Conservation (phyloP, 2,113 vertebrate species). For the Bos taurus region DNA sequence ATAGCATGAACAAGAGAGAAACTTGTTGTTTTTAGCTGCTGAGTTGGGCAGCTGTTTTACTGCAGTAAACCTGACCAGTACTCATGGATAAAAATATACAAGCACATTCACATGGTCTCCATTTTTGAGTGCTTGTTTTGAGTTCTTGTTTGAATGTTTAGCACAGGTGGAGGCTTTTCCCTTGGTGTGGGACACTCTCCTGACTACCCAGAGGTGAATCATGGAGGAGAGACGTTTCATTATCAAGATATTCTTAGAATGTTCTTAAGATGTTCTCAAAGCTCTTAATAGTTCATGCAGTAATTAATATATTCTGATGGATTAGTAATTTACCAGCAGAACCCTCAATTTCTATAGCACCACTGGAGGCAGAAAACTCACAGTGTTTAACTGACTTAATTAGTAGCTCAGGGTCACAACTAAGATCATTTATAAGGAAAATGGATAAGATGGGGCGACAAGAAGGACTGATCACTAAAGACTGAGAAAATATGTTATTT, state of each 20-base stretch:
- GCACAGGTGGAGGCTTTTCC: background rate
- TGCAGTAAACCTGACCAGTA: background rate
- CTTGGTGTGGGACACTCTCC: background rate
- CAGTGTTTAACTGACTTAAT: background rate
- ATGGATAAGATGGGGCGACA: background rate
- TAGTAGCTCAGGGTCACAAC: background rate
- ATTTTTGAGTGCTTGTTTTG: background rate
- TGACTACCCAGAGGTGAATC: background rate
- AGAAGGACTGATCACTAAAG: background rate
- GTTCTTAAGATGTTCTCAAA: background rate
- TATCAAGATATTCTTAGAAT: background rate
- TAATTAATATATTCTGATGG: background rate
- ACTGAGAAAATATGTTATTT: background rate
- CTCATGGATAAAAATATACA: background rate
- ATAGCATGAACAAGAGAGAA: background rate
- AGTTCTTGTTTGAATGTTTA: background rate
- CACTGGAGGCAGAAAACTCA: background rate
- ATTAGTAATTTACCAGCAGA: background rate
- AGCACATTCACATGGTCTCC: background rate
- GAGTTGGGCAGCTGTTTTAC: background rate
- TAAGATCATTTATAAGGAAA: background rate
- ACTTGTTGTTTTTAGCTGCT: background rate
- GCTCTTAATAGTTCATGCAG: background rate
- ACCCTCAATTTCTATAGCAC: background rate
- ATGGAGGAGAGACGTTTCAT: background rate